These are phyloP conservation scores for Balanococcus diminutus DNA, from an alignment of 2,888 invertebrate genomes.

Conservation along the genomic window DNA sequence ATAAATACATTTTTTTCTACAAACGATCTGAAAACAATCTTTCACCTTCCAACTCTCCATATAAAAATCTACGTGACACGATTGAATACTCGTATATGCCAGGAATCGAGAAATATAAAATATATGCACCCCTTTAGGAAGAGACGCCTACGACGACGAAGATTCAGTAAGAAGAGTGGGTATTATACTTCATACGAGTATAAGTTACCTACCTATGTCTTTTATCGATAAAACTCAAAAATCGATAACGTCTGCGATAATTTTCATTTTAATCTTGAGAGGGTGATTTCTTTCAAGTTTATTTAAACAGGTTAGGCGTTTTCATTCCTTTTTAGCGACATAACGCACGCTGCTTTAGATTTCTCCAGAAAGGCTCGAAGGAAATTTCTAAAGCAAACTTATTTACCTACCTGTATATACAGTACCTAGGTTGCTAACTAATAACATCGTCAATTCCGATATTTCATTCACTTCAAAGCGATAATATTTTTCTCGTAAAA, in stretches of 20 bases:
- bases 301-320: neutral
- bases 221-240: neutral
- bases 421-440: too few relatives aligned
- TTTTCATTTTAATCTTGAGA: neutral
- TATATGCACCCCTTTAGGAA: too few relatives aligned
- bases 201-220: too few relatives aligned
- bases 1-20: too few relatives aligned
- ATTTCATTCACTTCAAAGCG: neutral
- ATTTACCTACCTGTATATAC: neutral
- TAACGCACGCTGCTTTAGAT: neutral
- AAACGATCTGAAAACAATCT: too few relatives aligned
- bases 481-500: neutral
- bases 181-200: too few relatives aligned
- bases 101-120: too few relatives aligned
- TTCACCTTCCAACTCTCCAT: too few relatives aligned
- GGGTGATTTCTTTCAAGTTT: neutral
- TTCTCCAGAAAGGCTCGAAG: neutral
- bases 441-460: neutral
- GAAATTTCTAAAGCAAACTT: neutral
- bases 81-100: too few relatives aligned
- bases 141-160: too few relatives aligned
- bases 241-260: neutral
- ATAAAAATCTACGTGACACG: too few relatives aligned
- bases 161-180: too few relatives aligned
- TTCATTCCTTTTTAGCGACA: neutral